Conservation (phyloP, 2,888 invertebrate genomes). For the Eulithis prunata region DNA sequence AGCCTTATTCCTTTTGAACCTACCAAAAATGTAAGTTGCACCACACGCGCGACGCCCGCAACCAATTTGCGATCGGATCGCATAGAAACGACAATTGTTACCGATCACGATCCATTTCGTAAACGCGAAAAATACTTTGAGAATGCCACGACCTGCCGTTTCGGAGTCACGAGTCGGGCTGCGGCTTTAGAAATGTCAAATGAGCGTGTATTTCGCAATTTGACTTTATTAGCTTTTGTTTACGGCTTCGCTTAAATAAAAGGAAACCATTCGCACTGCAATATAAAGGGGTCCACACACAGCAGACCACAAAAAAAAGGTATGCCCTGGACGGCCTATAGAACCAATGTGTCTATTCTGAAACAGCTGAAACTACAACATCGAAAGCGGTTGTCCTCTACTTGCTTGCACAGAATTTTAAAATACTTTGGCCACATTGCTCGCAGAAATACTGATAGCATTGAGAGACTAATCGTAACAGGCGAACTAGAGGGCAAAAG, state of each 20-base stretch:
- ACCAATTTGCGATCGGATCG: constrained; percentile 75
- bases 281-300: too few species aligned
- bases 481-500: too few species aligned
- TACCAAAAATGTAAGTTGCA: constrained; percentile 49
- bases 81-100: constrained; percentile 68
- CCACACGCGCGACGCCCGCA: constrained; percentile 58
- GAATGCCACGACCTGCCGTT: constrained; percentile 83
- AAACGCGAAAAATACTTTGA: constrained; percentile 81
- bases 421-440: too few species aligned
- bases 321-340: too few species aligned
- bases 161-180: constrained; percentile 69
- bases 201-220: constrained; percentile 48
- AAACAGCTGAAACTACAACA: too few species aligned
- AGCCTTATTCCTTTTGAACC: constrained; percentile 13
- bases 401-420: too few species aligned
- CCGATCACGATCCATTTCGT: constrained; percentile 80
- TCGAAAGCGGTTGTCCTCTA: too few species aligned
- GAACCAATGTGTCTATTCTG: too few species aligned
- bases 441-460: too few species aligned
- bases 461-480: too few species aligned
- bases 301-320: too few species aligned
- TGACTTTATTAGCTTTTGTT: constrained; percentile 3
- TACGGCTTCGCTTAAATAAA: background rate
- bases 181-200: constrained; percentile 68
- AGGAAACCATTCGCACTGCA: too few species aligned